A percentile compares a stretch with the other conserved stretches of the same genome.
These are phyloP conservation scores for Zosterops lateralis DNA, from an alignment of 2,113 vertebrate species.

Conservation along the genomic window DNA sequence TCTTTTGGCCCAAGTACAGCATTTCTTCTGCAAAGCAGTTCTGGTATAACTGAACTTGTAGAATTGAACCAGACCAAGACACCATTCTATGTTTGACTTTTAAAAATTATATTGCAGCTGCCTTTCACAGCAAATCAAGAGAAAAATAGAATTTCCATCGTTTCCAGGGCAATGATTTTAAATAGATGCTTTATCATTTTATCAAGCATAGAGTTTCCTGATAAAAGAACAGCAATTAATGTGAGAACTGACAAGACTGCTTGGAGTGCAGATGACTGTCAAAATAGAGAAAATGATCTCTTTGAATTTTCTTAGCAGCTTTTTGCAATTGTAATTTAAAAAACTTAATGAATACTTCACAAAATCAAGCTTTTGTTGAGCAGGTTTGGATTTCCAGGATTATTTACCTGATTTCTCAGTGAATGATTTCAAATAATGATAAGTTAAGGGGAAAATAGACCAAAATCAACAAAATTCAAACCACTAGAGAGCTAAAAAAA, in stretches of 20 bases:
- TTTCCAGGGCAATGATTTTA: constrained; percentile 50
- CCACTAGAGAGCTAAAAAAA: not conserved
- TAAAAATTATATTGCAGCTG: not conserved
- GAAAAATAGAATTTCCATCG: constrained; percentile 6
- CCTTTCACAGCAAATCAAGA: constrained; percentile 46
- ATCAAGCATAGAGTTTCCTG: constrained; percentile 44
- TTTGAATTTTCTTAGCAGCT: constrained; percentile 43
- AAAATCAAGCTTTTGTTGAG: not conserved
- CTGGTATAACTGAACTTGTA: not conserved
- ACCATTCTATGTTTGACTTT: not conserved
- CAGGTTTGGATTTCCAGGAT: not conserved
- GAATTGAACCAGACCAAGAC: constrained; percentile 10
- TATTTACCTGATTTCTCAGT: constrained; percentile 33
- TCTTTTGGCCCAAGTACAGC: not conserved
- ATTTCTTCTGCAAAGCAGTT: not conserved
- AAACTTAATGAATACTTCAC: not conserved
- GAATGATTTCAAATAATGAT: not conserved
- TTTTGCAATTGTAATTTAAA: not conserved
- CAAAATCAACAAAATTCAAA: not conserved
- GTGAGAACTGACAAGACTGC: constrained; percentile 35
- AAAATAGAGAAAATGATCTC: constrained; percentile 54
- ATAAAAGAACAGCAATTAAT: constrained; percentile 59
- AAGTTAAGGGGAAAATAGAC: not conserved
- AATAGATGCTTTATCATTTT: constrained; percentile 53
- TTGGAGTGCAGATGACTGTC: constrained; percentile 25